These are phyloP conservation scores for Spilosoma lubricipeda DNA, from an alignment of 2,888 invertebrate genomes.

Conservation along the genomic window DNA sequence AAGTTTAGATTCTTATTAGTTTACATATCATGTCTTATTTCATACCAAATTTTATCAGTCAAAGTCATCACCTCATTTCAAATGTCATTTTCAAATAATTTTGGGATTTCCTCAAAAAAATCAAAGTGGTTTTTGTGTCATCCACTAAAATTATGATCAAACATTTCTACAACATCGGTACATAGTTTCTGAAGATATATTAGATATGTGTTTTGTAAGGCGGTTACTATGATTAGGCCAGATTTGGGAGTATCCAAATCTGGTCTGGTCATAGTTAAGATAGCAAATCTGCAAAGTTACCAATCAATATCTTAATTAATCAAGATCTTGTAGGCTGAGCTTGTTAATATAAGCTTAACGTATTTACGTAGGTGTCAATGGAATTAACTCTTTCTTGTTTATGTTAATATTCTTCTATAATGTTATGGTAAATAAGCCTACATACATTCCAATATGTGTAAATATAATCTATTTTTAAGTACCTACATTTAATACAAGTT, in stretches of 20 bases:
- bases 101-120: no score
- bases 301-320: background rate
- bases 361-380: background rate
- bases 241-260: background rate
- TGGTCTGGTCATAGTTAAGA: background rate
- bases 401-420: constrained; percentile 1
- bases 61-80: no score
- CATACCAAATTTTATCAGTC: no score
- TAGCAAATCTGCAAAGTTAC: background rate
- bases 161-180: background rate
- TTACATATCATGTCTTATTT: no score
- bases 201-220: background rate
- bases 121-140: background rate
- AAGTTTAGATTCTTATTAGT: no score
- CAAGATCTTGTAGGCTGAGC: background rate
- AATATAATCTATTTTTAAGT: background rate
- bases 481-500: no score
- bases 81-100: no score
- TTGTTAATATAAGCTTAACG: background rate
- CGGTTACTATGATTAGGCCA: background rate
- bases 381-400: background rate
- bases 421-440: background rate
- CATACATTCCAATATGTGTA: background rate
- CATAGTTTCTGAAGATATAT: background rate
- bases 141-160: background rate